These are phyloP conservation scores for Megaceryle maxima DNA, from an alignment of 2,113 vertebrate species.

Conservation along the genomic window DNA sequence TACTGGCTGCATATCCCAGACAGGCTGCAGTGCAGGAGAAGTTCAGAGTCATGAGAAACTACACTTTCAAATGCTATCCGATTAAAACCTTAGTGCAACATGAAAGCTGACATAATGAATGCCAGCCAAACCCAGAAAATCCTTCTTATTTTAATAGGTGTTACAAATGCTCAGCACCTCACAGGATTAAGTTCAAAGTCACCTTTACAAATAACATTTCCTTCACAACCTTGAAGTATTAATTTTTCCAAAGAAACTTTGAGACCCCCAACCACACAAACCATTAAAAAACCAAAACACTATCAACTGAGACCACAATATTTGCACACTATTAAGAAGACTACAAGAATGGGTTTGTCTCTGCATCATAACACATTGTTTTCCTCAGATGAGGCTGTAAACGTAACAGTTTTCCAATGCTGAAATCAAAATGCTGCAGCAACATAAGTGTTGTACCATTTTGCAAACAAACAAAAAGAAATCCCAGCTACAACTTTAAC, in stretches of 20 bases:
- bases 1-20: neutral
- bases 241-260: neutral
- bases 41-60: neutral
- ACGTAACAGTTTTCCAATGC: neutral
- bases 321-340: neutral
- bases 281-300: neutral
- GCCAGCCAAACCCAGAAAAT: neutral
- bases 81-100: neutral
- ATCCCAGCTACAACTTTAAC: neutral
- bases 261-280: neutral
- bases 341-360: neutral
- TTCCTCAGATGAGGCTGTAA: neutral
- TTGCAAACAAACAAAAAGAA: neutral
- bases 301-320: neutral
- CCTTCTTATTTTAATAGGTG: neutral
- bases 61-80: neutral
- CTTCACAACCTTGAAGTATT: neutral
- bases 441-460: neutral
- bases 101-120: neutral
- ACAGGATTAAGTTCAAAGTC: neutral
- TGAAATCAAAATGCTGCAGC: slow-evolving; percentile 9
- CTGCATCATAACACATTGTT: neutral
- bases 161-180: neutral
- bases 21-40: neutral
- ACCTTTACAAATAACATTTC: neutral